Conservation (phyloP, 2,113 vertebrate species). For the Nothobranchius kuhntae region DNA sequence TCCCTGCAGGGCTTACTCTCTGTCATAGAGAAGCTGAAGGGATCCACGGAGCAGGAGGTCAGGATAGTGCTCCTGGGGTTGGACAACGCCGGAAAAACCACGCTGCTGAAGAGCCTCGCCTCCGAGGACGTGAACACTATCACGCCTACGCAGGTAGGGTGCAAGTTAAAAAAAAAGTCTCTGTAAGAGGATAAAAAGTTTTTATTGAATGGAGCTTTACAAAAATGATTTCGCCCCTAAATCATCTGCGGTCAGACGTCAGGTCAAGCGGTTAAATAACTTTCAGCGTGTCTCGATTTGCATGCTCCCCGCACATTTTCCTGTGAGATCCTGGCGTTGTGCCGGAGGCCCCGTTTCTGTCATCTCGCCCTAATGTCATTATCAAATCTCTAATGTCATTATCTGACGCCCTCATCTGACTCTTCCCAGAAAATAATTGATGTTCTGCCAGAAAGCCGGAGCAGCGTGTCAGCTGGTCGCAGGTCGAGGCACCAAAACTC, state of each 20-base stretch:
- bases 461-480: conserved; percentile 20
- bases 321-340: background rate
- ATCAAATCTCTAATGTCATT: conserved; percentile 33
- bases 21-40: conserved; percentile 85
- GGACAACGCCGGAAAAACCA: conserved; percentile 90
- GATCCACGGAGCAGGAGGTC: conserved; percentile 82
- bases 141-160: conserved; percentile 85
- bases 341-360: background rate
- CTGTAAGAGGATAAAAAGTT: background rate
- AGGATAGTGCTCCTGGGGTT: conserved; percentile 87
- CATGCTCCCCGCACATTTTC: conserved; percentile 9
- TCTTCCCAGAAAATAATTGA: conserved; percentile 25
- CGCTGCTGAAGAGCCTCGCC: conserved; percentile 83
- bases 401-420: conserved; percentile 27
- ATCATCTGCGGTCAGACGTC: conserved; percentile 1
- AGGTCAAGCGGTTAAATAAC: conserved; percentile 18
- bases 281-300: conserved; percentile 4
- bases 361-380: conserved; percentile 20
- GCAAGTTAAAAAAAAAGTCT: background rate
- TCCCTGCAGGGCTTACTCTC: conserved; percentile 85
- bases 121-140: conserved; percentile 88
- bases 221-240: background rate
- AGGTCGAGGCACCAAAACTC: conserved; percentile 22
- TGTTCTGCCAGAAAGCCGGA: conserved; percentile 4
- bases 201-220: too few species aligned